Evolutionary conservation across 2,113 vertebrate genomes (phyloP).

Genomic region (Zapornia atra): DNA sequence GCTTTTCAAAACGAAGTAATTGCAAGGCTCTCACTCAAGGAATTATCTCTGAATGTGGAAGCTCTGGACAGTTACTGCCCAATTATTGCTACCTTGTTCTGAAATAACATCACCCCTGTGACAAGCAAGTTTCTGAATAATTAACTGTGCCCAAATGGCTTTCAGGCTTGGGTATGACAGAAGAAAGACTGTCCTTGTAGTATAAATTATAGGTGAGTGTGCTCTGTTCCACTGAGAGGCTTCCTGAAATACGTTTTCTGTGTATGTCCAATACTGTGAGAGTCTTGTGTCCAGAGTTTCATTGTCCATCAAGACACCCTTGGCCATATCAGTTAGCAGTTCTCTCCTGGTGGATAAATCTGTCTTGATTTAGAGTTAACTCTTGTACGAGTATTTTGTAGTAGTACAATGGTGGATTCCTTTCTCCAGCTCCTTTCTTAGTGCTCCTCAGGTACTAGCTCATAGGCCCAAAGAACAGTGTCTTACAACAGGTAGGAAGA

Average conservation of each 20-base stretch:
- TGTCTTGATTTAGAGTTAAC: neutral
- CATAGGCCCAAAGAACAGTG: neutral
- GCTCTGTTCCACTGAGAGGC: neutral
- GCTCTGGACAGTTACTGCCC: conserved; percentile 29
- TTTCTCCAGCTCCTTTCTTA: neutral
- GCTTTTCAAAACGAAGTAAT: conserved; percentile 45
- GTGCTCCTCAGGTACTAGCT: neutral
- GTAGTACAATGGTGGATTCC: neutral
- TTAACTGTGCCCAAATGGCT: conserved; percentile 13
- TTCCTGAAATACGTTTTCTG: neutral
- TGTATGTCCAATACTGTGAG: neutral
- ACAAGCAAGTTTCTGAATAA: conserved; percentile 20
- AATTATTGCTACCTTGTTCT: conserved; percentile 22
- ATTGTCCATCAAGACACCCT: neutral
- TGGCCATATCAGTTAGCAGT: neutral
- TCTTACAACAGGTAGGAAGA: neutral
- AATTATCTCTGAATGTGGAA: conserved; percentile 25
- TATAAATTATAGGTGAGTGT: neutral
- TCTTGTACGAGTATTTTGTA: neutral
- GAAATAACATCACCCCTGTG: neutral
- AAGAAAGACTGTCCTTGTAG: neutral
- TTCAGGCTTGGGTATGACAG: neutral
- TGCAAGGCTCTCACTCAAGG: conserved; percentile 3
- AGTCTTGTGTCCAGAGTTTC: neutral
- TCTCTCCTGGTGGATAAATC: neutral